A percentile compares a stretch with the other conserved stretches of the same genome.
phyloP scores from a whole-genome alignment of 2,797 vertebrate genomes.

The Onychomys torridus region DNA sequence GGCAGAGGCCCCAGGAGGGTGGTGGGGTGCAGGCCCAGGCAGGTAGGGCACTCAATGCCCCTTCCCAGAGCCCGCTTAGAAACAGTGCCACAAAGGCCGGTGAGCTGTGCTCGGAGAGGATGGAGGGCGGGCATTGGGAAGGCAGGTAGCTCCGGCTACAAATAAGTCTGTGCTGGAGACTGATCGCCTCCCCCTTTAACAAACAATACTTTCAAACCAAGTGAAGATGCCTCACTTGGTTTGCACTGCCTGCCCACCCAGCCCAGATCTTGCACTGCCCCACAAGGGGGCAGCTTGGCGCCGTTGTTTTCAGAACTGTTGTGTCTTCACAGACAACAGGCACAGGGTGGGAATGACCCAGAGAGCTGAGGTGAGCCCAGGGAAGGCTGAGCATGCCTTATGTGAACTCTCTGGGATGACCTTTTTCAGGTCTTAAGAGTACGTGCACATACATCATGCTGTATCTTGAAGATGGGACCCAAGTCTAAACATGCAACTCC shows the following conservation, averaged over 20 bases:
- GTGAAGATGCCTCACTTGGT: background rate
- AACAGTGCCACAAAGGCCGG: background rate
- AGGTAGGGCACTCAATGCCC: slow-evolving; percentile 69
- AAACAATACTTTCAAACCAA: background rate
- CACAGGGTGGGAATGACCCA: background rate
- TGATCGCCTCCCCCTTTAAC: background rate
- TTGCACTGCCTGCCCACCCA: background rate
- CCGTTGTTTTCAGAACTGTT: background rate
- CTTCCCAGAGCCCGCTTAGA: slow-evolving; percentile 42
- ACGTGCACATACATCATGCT: background rate
- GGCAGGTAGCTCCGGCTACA: slow-evolving; percentile 31
- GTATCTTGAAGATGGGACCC: background rate
- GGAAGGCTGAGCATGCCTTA: background rate
- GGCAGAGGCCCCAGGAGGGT: slow-evolving; percentile 5
- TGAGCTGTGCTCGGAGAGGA: background rate
- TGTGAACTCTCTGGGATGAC: background rate
- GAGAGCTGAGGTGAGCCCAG: background rate
- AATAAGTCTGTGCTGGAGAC: slow-evolving; percentile 33
- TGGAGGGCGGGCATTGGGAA: background rate
- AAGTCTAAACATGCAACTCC: background rate
- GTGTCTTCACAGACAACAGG: accelerated
- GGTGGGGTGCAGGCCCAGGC: slow-evolving; percentile 73
- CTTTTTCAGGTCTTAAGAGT: background rate
- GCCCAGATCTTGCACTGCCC: background rate
- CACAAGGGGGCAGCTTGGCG: background rate